Conservation (phyloP, 2,888 invertebrate species). For the Druceiella hillmani region DNA sequence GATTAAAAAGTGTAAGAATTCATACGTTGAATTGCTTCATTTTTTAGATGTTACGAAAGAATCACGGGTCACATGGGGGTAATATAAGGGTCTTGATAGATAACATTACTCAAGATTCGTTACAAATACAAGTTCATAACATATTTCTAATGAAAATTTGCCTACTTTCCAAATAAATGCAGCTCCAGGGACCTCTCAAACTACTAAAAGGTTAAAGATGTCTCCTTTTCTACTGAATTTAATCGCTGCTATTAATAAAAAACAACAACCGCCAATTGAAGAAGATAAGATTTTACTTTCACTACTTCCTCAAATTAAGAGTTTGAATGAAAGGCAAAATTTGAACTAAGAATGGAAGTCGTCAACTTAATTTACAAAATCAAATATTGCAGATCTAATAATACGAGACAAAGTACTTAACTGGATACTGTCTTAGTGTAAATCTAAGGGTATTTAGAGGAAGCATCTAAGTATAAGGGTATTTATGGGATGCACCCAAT, state of each 20-base stretch:
- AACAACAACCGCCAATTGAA: conserved; percentile 17
- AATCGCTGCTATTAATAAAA: conserved; percentile 20
- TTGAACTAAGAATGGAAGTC: too few species aligned
- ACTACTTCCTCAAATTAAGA: too few species aligned
- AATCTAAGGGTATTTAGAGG: too few species aligned
- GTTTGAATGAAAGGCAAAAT: too few species aligned
- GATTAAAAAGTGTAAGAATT: conserved; percentile 18
- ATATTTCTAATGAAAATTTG: conserved; percentile 18
- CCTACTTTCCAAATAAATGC: conserved; percentile 14
- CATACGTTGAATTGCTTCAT: conserved; percentile 16
- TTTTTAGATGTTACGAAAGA: conserved; percentile 13
- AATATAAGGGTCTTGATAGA: conserved; percentile 17
- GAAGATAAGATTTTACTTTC: conserved; percentile 22
- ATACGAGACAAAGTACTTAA: too few species aligned
- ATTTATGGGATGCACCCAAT: too few species aligned
- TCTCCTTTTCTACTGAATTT: conserved; percentile 21
- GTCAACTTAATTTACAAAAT: too few species aligned
- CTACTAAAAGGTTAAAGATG: conserved; percentile 18
- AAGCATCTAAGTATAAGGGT: too few species aligned
- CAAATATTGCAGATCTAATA: too few species aligned
- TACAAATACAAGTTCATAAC: too few species aligned
- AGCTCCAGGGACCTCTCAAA: conserved; percentile 19
- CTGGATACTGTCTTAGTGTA: too few species aligned
- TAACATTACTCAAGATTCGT: conserved; percentile 19
- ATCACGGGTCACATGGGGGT: conserved; percentile 18